Evolutionary conservation across 2,113 vertebrate species (phyloP).

Genomic region (Brachypteracias leptosomus): DNA sequence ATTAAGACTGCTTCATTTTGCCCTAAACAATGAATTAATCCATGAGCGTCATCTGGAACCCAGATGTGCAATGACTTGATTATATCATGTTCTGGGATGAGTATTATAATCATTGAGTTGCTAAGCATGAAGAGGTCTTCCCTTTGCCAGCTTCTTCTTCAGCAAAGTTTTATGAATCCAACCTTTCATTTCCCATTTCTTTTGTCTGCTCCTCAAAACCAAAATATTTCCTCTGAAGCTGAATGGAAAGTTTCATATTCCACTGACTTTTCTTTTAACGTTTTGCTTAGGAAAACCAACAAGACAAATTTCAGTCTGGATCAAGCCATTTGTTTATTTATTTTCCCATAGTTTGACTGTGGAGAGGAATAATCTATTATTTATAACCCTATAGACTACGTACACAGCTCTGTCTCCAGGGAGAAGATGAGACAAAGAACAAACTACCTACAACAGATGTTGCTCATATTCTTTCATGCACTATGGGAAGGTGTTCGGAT

Average conservation of each 20-base stretch:
- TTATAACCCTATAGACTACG: constrained; percentile 3
- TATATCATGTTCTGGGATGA: not conserved
- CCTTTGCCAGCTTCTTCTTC: not conserved
- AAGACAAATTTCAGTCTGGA: not conserved
- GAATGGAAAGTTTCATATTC: not conserved
- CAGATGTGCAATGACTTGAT: not conserved
- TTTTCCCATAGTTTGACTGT: not conserved
- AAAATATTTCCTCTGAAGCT: not conserved
- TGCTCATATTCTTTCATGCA: not conserved
- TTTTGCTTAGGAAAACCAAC: not conserved
- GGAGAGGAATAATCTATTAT: constrained; percentile 40
- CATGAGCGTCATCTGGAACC: not conserved
- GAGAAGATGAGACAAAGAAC: constrained; percentile 28
- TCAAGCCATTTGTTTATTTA: not conserved
- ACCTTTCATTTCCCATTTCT: not conserved
- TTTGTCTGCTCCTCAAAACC: not conserved
- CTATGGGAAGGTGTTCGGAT: not conserved
- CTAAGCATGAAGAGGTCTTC: not conserved
- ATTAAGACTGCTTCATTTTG: not conserved
- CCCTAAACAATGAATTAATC: not conserved
- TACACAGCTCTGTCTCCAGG: not conserved
- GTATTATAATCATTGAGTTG: not conserved
- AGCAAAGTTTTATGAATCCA: not conserved
- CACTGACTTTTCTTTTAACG: not conserved
- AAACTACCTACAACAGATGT: not conserved